Evolutionary conservation across 2,888 invertebrate genomes (phyloP), one percentile per base, ranked within the genome.

Genomic region (Eumacrocentrus americanus): DNA sequence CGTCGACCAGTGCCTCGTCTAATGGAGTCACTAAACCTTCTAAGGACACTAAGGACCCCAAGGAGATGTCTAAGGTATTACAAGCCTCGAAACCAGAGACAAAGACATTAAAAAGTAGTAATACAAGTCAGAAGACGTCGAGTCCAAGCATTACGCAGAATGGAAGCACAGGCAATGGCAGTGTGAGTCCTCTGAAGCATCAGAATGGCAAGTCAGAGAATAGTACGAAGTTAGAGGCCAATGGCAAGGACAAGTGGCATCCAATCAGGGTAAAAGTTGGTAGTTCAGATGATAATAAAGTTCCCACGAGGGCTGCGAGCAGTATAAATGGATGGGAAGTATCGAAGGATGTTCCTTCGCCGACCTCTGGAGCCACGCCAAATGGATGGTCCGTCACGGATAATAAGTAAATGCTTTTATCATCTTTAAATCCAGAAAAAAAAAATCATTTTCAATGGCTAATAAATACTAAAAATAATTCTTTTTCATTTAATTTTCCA

Each of bases 381-480:
- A 80, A 78, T 63, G 79, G 78, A 48, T 81, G 81, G 81, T 76
- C 73, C 18, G 76, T 78, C 57, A 74, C 76, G 20, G 80, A 80
- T 50, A 77, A 71, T 66, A 75, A 75, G 79, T 80, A 66, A 65
- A 69, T 64, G 23, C 18, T 53, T 44, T 3, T 34, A 6, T 29
- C n/a, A n/a, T n/a, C n/a, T n/a, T n/a, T n/a, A n/a, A n/a, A n/a
- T n/a, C n/a, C n/a, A n/a, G n/a, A n/a, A n/a, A n/a, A n/a, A n/a
- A n/a, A n/a, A n/a, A n/a, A n/a, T n/a, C n/a, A n/a, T n/a, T n/a
- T n/a, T n/a, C n/a, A n/a, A n/a, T n/a, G n/a, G n/a, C n/a, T n/a
- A n/a, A n/a, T n/a, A n/a, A n/a, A n/a, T n/a, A n/a, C n/a, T n/a
- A n/a, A n/a, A n/a, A n/a, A n/a, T n/a, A n/a, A 18, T 46, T 44